Evolutionary conservation across 2,888 invertebrate species (phyloP), one percentile per base, ranked within the genome.

Genomic region (Lacanobia oleracea): DNA sequence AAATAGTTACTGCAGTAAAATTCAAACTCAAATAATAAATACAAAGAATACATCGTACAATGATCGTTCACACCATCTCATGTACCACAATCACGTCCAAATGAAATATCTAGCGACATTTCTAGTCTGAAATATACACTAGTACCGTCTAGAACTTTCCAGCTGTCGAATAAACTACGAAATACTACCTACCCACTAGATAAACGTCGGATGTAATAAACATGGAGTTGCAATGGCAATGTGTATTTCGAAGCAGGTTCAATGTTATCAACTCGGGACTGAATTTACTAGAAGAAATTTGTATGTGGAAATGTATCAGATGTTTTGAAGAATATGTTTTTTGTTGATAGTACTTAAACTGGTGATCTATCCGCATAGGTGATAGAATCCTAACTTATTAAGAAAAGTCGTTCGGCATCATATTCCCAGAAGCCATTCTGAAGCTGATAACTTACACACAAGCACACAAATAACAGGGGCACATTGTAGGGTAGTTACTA

Each of bases 81-180:
- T 84, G 77, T 60, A 91, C 84, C 77, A 82, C 87, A 84, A 87
- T 89, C 93, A 93, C 92, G 93, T 92, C 74, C 81, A 75, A 79
- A 82, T 88, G 87, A 90, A 88, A 92, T 91, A 91, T 88, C 90
- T 88, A 81, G 79, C 74, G 80, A 84, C 84, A 79, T 76, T 57
- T 75, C 82, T 72, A 64, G 73, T 71, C 81, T 77, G 78, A 77
- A 86, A 84, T 87, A 88, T 88, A 86, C 86, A 87, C 85, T 88
- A 79, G 80, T 57, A 72, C 18, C 51, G 51, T 66, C 81, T 84
- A 86, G 87, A 86, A 87, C 77, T 84, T 85, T 80, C 82, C 71
- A 80, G 79, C 77, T 85, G 82, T 83, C 86, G 81, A 82, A 84
- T 88, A 86, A 87, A 88, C 85, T 87, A 83, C 85, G 83, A 87